These are phyloP conservation scores for Hyppa rectilinea DNA, from an alignment of 2,888 invertebrate species.

Conservation along the genomic window DNA sequence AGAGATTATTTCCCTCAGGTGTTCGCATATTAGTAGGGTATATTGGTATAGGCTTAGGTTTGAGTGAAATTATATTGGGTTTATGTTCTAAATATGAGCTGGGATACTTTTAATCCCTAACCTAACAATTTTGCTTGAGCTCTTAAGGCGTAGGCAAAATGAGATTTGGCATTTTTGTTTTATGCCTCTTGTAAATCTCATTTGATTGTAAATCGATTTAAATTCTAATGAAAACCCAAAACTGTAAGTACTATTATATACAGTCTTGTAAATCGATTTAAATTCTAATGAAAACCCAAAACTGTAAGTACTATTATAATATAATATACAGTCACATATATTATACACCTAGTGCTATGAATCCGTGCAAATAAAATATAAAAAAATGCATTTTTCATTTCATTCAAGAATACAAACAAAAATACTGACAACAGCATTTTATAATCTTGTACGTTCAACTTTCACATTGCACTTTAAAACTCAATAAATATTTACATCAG, in stretches of 20 bases:
- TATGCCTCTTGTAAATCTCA: not conserved
- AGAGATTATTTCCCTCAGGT: constrained; percentile 59
- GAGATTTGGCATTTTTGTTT: constrained; percentile 3
- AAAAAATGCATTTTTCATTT: constrained; percentile 9
- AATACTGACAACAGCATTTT: constrained; percentile 5
- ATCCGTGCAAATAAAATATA: not conserved
- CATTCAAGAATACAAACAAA: constrained; percentile 9
- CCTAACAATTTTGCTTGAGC: constrained; percentile 19
- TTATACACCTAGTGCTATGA: not conserved
- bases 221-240: not conserved
- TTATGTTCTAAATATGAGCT: constrained; percentile 38
- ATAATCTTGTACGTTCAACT: constrained; percentile 28
- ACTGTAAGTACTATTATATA: too few relatives aligned
- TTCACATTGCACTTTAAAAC: constrained; percentile 51
- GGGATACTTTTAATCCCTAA: constrained; percentile 11
- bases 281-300: not conserved
- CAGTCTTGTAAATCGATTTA: not conserved
- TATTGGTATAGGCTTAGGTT: constrained; percentile 46
- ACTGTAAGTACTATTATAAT: too few relatives aligned
- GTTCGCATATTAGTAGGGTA: constrained; percentile 33
- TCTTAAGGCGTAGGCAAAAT: constrained; percentile 6
- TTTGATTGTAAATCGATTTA: not conserved
- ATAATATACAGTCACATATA: too few relatives aligned
- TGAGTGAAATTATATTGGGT: constrained; percentile 42
- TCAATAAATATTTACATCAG: constrained; percentile 58